Percentiles rank a stretch among this genome's conserved stretches.
Conservation (phyloP, 2,888 invertebrate genomes). For the Polylopha cassiicola region DNA sequence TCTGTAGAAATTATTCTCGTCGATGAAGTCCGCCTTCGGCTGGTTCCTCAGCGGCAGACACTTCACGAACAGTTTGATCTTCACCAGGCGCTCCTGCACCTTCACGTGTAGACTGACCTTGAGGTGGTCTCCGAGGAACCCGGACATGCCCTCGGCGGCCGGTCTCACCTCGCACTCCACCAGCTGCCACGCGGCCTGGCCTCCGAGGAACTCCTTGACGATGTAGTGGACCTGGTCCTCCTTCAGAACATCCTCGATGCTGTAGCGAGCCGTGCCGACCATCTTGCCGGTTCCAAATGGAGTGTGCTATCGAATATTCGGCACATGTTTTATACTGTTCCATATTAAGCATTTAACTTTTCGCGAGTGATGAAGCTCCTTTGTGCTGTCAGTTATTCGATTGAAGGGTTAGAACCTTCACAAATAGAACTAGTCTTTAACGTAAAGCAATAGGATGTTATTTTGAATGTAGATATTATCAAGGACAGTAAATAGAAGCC, state of each 20-base stretch:
- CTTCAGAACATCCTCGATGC: conserved; percentile 35
- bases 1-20: conserved; percentile 39
- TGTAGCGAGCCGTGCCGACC: conserved; percentile 27
- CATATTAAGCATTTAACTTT: too few relatives aligned
- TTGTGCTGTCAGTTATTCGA: too few relatives aligned
- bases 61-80: conserved; percentile 52
- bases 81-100: conserved; percentile 24
- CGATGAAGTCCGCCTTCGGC: conserved; percentile 51
- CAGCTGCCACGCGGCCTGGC: conserved; percentile 26
- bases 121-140: conserved; percentile 58
- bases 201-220: conserved; percentile 28
- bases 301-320: too few relatives aligned
- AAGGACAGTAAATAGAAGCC: too few relatives aligned
- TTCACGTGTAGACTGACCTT: conserved; percentile 37
- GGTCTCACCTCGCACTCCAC: conserved; percentile 33
- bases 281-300: conserved; percentile 25
- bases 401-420: too few relatives aligned
- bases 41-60: conserved; percentile 44
- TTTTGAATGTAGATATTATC: too few relatives aligned
- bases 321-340: too few relatives aligned
- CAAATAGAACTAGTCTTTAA: too few relatives aligned
- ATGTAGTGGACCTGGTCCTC: conserved; percentile 38
- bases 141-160: conserved; percentile 46
- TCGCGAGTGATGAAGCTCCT: too few relatives aligned
- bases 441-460: too few relatives aligned